Evolutionary conservation across 1,140 invertebrate genomes (phyloP).

Genomic region (Drosophila ironensis): DNA sequence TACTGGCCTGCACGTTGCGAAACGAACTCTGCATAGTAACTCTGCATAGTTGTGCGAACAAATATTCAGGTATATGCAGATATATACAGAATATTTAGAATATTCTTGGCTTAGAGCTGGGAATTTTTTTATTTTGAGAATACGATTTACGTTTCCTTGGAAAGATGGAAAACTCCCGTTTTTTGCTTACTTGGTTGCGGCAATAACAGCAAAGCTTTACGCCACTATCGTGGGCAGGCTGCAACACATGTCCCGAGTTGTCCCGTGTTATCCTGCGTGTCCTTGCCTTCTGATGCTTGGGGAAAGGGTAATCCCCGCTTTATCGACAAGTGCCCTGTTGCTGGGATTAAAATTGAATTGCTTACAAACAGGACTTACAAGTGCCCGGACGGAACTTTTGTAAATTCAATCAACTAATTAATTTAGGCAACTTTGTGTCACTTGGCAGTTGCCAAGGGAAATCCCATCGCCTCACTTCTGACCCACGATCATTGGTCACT

Average conservation of each 20-base stretch:
- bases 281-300: neutral
- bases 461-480: no score
- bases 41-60: no score
- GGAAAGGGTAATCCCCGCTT: neutral
- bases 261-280: conserved; percentile 11
- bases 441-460: no score
- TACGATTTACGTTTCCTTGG: no score
- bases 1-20: no score
- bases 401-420: neutral
- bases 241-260: conserved; percentile 29
- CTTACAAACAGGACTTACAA: neutral
- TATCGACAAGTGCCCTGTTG: neutral
- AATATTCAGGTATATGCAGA: no score
- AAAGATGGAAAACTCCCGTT: neutral
- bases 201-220: conserved; percentile 28
- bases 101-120: neutral
- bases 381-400: neutral
- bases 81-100: neutral
- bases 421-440: neutral
- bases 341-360: conserved; percentile 22
- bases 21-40: no score
- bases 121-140: no score
- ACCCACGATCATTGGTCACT: neutral
- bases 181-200: neutral
- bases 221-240: conserved; percentile 4